These are phyloP conservation scores for Drosophila cognata DNA, from an alignment of 2,888 invertebrate species.

Conservation along the genomic window DNA sequence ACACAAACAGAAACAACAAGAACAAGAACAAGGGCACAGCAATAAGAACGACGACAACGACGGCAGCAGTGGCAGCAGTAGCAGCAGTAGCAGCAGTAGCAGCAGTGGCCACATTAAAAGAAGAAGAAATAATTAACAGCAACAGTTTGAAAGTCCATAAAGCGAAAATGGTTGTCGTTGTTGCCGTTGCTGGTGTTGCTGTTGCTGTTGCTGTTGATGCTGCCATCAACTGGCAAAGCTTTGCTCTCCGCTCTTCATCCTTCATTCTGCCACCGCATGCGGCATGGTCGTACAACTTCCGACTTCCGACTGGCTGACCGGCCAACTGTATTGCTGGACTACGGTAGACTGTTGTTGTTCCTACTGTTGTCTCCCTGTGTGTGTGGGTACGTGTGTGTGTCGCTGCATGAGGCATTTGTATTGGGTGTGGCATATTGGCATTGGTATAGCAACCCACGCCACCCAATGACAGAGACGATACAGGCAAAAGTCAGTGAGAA, in stretches of 20 bases:
- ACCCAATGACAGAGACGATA: slow-evolving; percentile 42
- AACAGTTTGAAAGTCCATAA: slow-evolving; percentile 81
- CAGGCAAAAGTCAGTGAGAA: slow-evolving; percentile 73
- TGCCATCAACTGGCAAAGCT: slow-evolving; percentile 46
- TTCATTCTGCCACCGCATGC: slow-evolving; percentile 63
- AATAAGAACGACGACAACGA: slow-evolving; percentile 27
- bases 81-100: slow-evolving; percentile 55
- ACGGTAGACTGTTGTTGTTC: slow-evolving; percentile 34
- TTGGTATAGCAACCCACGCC: slow-evolving; percentile 5
- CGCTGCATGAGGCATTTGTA: slow-evolving; percentile 10
- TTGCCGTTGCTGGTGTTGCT: not conserved
- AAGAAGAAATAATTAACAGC: slow-evolving; percentile 81
- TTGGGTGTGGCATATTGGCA: slow-evolving; percentile 7
- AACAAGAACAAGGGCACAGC: slow-evolving; percentile 29
- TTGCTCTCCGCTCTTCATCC: slow-evolving; percentile 33
- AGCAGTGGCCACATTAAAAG: slow-evolving; percentile 76
- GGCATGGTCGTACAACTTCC: slow-evolving; percentile 79
- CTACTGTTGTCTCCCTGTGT: slow-evolving; percentile 9
- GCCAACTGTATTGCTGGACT: slow-evolving; percentile 36
- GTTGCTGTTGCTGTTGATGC: slow-evolving; percentile 7
- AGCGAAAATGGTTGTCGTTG: slow-evolving; percentile 70
- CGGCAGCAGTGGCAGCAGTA: slow-evolving; percentile 23
- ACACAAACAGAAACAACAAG: slow-evolving; percentile 51
- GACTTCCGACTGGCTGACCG: slow-evolving; percentile 69
- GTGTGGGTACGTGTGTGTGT: slow-evolving; percentile 13